Percentiles rank a stretch among this genome's conserved stretches.
phyloP scores from a whole-genome alignment of 2,888 invertebrate species.

The Limulus polyphemus region DNA sequence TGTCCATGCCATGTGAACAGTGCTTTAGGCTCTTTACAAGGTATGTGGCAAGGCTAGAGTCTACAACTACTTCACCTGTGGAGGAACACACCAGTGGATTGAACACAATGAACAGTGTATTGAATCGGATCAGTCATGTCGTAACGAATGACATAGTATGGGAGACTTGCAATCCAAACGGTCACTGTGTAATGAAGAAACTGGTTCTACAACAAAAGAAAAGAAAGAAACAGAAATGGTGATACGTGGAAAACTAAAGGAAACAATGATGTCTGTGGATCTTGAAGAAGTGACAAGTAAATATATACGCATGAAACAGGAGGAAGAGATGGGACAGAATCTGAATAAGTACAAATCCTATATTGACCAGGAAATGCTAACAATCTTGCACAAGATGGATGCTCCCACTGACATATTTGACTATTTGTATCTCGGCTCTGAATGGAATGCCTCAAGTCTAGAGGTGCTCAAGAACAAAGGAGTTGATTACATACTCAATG shows the following conservation, averaged over 20 bases:
- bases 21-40: constrained; percentile 86
- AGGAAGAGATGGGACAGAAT: constrained; percentile 80
- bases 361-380: constrained; percentile 95
- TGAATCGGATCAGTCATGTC: constrained; percentile 77
- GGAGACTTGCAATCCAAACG: too few relatives aligned
- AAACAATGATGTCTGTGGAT: constrained; percentile 97
- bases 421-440: constrained; percentile 93
- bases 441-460: constrained; percentile 99
- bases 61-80: constrained; percentile 77
- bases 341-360: constrained; percentile 62
- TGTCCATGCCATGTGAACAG: constrained; percentile 51
- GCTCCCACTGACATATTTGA: constrained; percentile 93
- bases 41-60: constrained; percentile 63
- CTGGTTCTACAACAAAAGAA: constrained; percentile 48
- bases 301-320: constrained; percentile 69
- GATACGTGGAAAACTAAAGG: constrained; percentile 75
- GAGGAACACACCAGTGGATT: constrained; percentile 81
- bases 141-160: constrained; percentile 69
- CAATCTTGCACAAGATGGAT: constrained; percentile 96
- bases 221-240: constrained; percentile 70
- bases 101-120: constrained; percentile 72
- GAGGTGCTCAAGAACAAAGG: constrained; percentile 92
- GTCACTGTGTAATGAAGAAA: too few relatives aligned
- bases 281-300: constrained; percentile 94
- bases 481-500: constrained; percentile 90